Evolutionary conservation across 2,888 invertebrate species (phyloP).

Genomic region (Ptycholaimellus sp.): DNA sequence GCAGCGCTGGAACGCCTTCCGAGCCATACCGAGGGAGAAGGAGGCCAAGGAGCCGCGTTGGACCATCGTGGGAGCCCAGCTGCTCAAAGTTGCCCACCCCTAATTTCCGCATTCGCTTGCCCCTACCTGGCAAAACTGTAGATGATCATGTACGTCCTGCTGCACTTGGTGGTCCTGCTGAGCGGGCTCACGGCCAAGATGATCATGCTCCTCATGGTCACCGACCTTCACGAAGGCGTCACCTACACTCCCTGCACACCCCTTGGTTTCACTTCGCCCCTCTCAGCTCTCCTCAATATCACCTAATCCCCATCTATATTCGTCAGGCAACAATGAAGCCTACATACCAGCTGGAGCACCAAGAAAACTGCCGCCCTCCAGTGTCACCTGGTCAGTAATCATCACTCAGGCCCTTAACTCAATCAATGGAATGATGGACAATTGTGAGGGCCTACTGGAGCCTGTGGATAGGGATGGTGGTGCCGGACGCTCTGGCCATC

Average conservation of each 20-base stretch:
- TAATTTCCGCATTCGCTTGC: neutral
- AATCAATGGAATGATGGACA: too few species aligned
- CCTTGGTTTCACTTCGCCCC: neutral
- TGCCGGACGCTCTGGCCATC: slow-evolving; percentile 8
- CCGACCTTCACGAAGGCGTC: slow-evolving; percentile 1
- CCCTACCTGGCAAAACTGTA: neutral
- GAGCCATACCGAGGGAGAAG: slow-evolving; percentile 4
- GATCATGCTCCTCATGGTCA: slow-evolving; percentile 3
- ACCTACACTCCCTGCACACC: slow-evolving; percentile 3
- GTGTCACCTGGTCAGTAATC: too few species aligned
- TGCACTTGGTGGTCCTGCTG: slow-evolving; percentile 4
- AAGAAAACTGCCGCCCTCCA: too few species aligned
- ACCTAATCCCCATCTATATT: too few species aligned
- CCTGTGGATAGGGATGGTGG: slow-evolving; percentile 5
- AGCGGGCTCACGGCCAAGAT: slow-evolving; percentile 5
- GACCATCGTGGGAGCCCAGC: slow-evolving; percentile 5
- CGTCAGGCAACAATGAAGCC: neutral
- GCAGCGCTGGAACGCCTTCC: slow-evolving; percentile 7
- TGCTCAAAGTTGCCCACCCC: slow-evolving; percentile 2
- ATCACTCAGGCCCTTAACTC: too few species aligned
- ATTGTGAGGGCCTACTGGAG: slow-evolving; percentile 10
- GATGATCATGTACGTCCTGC: slow-evolving; percentile 6
- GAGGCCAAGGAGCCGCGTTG: slow-evolving; percentile 5
- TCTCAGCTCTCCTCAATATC: too few species aligned
- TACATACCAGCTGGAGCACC: too few species aligned